These are phyloP conservation scores for Cabera pusaria DNA, from an alignment of 2,888 invertebrate species.

Conservation along the genomic window DNA sequence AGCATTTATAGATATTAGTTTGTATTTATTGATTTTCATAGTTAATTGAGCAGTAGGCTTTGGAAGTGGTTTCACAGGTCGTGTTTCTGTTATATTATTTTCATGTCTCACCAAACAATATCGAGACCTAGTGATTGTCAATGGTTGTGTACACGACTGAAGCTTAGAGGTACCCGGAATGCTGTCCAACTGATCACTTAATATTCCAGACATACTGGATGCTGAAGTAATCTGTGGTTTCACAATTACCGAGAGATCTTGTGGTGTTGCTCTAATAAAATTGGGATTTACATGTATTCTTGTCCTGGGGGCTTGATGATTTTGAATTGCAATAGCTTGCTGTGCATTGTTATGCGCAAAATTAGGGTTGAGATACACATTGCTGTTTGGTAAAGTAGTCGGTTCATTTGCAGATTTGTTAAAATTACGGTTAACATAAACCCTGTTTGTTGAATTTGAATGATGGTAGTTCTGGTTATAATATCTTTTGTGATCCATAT, in stretches of 20 bases:
- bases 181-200: constrained; percentile 10
- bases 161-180: no score
- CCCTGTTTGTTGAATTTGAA: constrained; percentile 42
- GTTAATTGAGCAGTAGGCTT: constrained; percentile 31
- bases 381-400: constrained; percentile 15
- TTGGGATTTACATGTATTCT: constrained; percentile 79
- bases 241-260: not conserved
- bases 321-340: constrained; percentile 6
- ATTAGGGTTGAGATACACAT: constrained; percentile 60
- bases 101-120: constrained; percentile 57
- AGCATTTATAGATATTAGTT: constrained; percentile 56
- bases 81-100: constrained; percentile 26
- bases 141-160: no score
- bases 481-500: constrained; percentile 35
- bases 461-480: constrained; percentile 21
- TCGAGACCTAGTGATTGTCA: constrained; percentile 44
- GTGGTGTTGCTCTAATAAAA: constrained; percentile 45
- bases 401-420: constrained; percentile 37
- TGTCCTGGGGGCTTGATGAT: constrained; percentile 29
- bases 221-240: not conserved
- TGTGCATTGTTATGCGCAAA: constrained; percentile 36
- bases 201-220: constrained; percentile 1
- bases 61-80: constrained; percentile 8
- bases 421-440: constrained; percentile 74
- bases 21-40: constrained; percentile 66